Percentiles rank a stretch among this genome's conserved stretches.
These are phyloP conservation scores for Elachura formosa DNA, from an alignment of 2,113 vertebrate species.

Conservation along the genomic window DNA sequence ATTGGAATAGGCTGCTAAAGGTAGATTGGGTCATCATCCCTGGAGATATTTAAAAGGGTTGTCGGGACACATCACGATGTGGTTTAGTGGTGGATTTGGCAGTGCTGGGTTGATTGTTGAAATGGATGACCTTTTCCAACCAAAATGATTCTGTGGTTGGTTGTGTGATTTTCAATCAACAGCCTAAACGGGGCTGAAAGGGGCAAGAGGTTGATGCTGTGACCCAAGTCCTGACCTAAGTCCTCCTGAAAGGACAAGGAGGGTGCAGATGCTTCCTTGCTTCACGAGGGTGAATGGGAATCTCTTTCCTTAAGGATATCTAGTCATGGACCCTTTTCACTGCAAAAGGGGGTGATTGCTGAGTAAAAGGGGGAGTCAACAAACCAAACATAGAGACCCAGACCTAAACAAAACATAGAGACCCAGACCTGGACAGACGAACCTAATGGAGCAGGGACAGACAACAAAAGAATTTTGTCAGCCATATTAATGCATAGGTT, in stretches of 20 bases:
- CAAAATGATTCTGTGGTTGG: not conserved
- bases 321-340: not conserved
- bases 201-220: not conserved
- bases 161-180: not conserved
- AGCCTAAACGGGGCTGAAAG: not conserved
- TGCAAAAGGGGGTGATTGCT: not conserved
- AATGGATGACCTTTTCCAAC: not conserved
- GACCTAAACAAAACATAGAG: not conserved
- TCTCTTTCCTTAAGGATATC: not conserved
- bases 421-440: not conserved
- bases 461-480: not conserved
- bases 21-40: not conserved
- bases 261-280: not conserved
- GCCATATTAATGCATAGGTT: not conserved
- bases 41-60: not conserved
- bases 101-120: not conserved
- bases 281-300: not conserved
- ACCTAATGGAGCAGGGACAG: not conserved
- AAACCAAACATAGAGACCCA: not conserved
- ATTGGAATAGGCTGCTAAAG: not conserved
- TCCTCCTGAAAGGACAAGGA: not conserved
- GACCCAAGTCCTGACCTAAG: not conserved
- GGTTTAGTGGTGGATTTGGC: not conserved
- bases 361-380: not conserved
- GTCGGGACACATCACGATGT: not conserved